These are phyloP conservation scores for Conus betulinus DNA, from an alignment of 1,140 invertebrate genomes.

Conservation along the genomic window DNA sequence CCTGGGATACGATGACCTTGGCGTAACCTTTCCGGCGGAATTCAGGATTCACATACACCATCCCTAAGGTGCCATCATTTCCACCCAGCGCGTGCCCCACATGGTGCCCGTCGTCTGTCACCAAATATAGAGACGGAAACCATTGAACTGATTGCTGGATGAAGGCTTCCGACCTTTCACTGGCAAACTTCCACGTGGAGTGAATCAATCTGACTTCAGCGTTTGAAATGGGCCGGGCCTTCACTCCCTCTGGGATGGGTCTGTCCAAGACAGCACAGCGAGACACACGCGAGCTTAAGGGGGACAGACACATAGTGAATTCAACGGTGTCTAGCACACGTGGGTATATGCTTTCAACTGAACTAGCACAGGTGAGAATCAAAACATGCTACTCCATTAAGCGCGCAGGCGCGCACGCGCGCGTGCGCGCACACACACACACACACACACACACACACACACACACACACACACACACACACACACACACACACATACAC, in stretches of 20 bases:
- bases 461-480: no score
- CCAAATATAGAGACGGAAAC: neutral
- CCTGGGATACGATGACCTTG: slow-evolving; percentile 24
- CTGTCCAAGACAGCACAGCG: neutral
- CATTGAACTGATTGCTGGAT: neutral
- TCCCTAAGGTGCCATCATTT: slow-evolving; percentile 9
- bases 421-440: no score
- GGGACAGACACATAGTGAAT: no score
- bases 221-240: neutral
- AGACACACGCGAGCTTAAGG: no score
- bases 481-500: no score
- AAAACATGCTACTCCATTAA: no score
- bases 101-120: neutral
- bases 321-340: no score
- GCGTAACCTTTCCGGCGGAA: slow-evolving; percentile 28
- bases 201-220: neutral
- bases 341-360: no score
- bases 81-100: slow-evolving; percentile 11
- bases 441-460: no score
- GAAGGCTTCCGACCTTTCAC: neutral
- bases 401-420: no score
- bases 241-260: slow-evolving; percentile 25
- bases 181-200: slow-evolving; percentile 12
- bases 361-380: no score
- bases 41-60: slow-evolving; percentile 19